Percentiles rank a stretch among this genome's conserved stretches.
Evolutionary conservation across 2,797 vertebrate genomes (phyloP).

Genomic region (Setipinna tenuifilis): DNA sequence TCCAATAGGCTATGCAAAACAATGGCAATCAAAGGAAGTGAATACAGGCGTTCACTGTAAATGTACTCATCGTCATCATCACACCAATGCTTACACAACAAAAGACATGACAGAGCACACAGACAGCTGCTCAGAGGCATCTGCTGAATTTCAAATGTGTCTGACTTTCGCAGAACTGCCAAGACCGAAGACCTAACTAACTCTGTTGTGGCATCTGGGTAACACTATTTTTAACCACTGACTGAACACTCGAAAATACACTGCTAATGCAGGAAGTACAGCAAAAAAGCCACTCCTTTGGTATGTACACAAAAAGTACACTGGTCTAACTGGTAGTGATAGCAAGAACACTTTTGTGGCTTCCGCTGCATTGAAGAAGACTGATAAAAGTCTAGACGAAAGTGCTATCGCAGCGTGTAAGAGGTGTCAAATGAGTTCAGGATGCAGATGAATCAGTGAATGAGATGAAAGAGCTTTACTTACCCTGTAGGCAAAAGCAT

Average conservation of each 20-base stretch:
- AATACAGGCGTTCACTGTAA: too few relatives aligned
- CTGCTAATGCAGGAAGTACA: neutral
- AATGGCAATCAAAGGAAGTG: neutral
- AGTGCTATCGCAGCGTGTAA: too few relatives aligned
- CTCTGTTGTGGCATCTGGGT: neutral
- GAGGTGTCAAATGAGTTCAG: too few relatives aligned
- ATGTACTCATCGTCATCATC: neutral
- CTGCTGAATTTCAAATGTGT: neutral
- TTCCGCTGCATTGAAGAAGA: too few relatives aligned
- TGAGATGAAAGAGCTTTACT: conserved; percentile 49
- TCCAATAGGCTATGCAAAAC: neutral
- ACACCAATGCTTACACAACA: neutral
- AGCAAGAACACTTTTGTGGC: too few relatives aligned
- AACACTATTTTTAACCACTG: neutral
- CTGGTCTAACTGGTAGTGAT: too few relatives aligned
- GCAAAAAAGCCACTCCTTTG: neutral
- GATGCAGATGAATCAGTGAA: neutral
- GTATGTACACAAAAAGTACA: too few relatives aligned
- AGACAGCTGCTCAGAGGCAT: neutral
- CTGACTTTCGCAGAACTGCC: neutral
- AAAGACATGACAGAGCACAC: neutral
- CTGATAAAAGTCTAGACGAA: too few relatives aligned
- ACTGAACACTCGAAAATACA: neutral
- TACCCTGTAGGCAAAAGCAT: conserved; percentile 84
- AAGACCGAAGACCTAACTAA: neutral